phyloP scores from a whole-genome alignment of 2,113 vertebrate genomes.

The Catharus bicknelli region DNA sequence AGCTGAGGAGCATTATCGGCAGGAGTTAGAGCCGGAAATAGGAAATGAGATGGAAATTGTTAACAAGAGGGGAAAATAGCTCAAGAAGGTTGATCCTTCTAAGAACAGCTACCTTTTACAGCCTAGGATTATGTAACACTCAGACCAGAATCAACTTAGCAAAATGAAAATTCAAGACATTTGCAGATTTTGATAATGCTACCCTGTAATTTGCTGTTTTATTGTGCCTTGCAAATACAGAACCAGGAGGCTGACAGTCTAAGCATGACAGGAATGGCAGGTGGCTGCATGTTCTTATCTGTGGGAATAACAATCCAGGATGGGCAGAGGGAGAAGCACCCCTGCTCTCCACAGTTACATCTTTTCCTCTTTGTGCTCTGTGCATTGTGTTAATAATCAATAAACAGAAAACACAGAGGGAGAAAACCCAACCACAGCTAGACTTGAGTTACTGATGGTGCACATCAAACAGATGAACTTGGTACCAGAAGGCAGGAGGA shows the following conservation, averaged over 20 bases:
- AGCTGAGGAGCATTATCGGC: constrained; percentile 47
- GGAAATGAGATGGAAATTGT: constrained; percentile 66
- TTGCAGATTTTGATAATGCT: background rate
- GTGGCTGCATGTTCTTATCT: background rate
- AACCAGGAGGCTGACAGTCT: background rate
- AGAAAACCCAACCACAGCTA: background rate
- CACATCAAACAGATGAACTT: background rate
- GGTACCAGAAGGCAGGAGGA: background rate
- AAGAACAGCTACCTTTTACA: constrained; percentile 46
- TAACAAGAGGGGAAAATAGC: constrained; percentile 48
- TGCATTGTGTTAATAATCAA: background rate
- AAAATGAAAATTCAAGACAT: background rate
- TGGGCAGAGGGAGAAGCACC: background rate
- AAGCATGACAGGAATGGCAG: background rate
- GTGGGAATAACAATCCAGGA: background rate
- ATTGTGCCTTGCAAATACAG: background rate
- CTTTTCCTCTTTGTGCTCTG: background rate
- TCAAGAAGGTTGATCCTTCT: constrained; percentile 48
- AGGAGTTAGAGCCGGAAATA: constrained; percentile 58
- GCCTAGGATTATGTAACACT: background rate
- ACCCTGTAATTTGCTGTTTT: background rate
- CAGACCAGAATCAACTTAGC: background rate
- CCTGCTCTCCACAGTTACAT: background rate
- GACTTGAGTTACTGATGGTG: background rate
- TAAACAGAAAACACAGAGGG: background rate